Percentiles rank a stretch among this genome's conserved stretches.
Evolutionary conservation across 2,113 vertebrate species (phyloP).

Genomic region (Aldabrachelys gigantea): DNA sequence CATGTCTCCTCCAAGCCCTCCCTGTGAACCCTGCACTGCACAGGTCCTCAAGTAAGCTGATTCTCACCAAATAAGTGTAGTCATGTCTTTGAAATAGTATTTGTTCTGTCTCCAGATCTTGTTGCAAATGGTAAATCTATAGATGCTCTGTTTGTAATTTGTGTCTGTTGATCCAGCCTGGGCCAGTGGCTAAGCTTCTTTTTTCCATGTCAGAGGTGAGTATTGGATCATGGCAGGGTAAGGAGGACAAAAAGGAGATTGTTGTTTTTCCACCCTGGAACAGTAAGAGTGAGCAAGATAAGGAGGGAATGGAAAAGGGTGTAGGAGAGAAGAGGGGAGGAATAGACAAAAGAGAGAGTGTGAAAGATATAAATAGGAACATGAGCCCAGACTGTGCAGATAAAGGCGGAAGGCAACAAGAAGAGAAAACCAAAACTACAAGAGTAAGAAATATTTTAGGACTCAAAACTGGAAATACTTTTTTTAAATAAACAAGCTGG

Average conservation of each 20-base stretch:
- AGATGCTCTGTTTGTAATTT: fast-evolving
- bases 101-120: background rate
- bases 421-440: background rate
- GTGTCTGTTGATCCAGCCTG: fast-evolving
- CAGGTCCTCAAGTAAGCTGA: background rate
- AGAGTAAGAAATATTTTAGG: background rate
- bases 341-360: background rate
- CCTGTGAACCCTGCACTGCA: background rate
- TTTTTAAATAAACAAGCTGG: background rate
- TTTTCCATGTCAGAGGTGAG: fast-evolving
- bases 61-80: fast-evolving
- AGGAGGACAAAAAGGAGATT: background rate
- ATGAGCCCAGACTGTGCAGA: background rate
- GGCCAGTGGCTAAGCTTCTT: background rate
- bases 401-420: background rate
- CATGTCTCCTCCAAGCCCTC: background rate
- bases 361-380: background rate
- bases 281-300: background rate
- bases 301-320: background rate
- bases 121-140: background rate
- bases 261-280: too few relatives aligned
- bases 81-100: background rate
- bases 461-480: background rate
- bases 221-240: background rate
- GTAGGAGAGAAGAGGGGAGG: background rate